These are phyloP conservation scores for Syngnathus typhle DNA, from an alignment of 2,113 vertebrate genomes.

Conservation along the genomic window DNA sequence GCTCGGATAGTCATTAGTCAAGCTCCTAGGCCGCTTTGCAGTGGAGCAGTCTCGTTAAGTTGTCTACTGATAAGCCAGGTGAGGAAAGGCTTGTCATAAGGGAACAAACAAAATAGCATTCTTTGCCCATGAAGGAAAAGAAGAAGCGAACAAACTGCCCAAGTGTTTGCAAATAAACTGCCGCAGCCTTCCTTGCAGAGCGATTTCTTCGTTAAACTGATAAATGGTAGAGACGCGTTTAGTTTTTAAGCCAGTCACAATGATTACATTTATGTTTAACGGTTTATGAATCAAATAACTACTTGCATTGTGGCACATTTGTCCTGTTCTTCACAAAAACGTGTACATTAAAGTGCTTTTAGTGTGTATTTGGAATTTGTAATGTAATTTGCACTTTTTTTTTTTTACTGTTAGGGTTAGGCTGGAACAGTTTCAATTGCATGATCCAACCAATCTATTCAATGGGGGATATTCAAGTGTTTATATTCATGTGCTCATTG, in stretches of 20 bases:
- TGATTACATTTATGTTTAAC: not conserved
- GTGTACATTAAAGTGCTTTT: no score
- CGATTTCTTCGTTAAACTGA: not conserved
- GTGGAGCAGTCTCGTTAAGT: conserved; percentile 31
- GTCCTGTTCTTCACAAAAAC: no score
- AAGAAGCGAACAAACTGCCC: not conserved
- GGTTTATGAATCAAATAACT: not conserved
- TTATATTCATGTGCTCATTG: no score
- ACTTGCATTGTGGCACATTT: no score
- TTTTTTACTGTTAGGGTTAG: no score
- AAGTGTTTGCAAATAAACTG: not conserved
- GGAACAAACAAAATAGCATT: not conserved
- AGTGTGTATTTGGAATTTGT: no score
- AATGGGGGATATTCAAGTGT: no score
- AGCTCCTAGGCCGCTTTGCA: conserved; percentile 40
- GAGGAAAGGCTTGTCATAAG: conserved; percentile 41
- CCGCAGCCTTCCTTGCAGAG: not conserved
- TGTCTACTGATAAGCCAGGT: conserved; percentile 35
- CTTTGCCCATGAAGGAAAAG: no score
- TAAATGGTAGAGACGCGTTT: not conserved
- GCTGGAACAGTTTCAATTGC: no score
- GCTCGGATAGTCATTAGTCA: conserved; percentile 11
- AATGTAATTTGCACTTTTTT: no score
- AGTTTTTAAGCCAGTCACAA: not conserved
- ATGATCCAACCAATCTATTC: no score